phyloP scores from a whole-genome alignment of 2,888 invertebrate genomes.

The Dryobotodes eremita region DNA sequence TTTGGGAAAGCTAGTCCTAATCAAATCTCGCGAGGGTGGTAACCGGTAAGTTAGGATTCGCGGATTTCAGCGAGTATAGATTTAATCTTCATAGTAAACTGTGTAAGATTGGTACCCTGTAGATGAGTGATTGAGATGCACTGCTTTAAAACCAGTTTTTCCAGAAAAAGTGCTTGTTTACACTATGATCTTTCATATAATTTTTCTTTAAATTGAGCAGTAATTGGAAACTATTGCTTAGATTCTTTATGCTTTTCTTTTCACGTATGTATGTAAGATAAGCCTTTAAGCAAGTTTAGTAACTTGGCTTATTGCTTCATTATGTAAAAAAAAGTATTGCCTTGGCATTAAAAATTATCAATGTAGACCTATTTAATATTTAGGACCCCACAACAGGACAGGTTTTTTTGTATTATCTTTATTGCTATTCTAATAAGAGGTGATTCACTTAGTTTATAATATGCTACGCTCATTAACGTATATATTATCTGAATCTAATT shows the following conservation, averaged over 20 bases:
- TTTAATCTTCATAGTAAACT: slow-evolving; percentile 66
- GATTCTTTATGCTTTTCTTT: too few species aligned
- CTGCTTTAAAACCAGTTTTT: background rate
- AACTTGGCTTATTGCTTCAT: background rate
- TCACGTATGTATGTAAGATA: too few species aligned
- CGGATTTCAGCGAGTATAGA: slow-evolving; percentile 67
- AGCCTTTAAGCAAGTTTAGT: too few species aligned
- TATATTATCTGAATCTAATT: slow-evolving; percentile 27
- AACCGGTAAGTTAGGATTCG: slow-evolving; percentile 60
- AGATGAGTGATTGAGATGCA: background rate
- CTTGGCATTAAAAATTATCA: too few species aligned
- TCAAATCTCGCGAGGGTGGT: slow-evolving; percentile 66
- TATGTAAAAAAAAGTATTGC: background rate
- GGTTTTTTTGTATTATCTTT: background rate
- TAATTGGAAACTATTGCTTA: background rate
- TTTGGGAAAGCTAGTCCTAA: slow-evolving; percentile 64
- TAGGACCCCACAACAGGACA: background rate
- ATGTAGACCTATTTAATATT: too few species aligned
- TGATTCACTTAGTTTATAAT: background rate
- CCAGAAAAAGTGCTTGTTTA: background rate
- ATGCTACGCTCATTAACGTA: background rate
- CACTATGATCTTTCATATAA: background rate
- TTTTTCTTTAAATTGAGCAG: background rate
- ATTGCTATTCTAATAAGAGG: slow-evolving; percentile 5
- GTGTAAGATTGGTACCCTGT: background rate